phyloP scores from a whole-genome alignment of 2,797 vertebrate genomes.

The Falco columbarius region DNA sequence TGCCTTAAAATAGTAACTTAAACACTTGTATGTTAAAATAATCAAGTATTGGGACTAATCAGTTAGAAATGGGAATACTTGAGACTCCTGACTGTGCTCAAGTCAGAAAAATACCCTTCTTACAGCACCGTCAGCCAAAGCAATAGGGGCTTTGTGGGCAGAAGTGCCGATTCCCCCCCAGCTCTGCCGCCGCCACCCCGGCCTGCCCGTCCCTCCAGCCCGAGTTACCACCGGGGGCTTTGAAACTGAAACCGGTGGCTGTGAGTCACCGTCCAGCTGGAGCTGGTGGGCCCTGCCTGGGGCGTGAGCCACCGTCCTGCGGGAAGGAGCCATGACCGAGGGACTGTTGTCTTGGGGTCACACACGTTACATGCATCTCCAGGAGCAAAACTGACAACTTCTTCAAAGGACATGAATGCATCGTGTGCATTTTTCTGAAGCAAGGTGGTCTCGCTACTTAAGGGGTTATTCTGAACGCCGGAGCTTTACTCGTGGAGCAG shows the following conservation, averaged over 20 bases:
- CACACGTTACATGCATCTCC: neutral
- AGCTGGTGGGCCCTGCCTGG: neutral
- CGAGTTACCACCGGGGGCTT: neutral
- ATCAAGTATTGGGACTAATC: neutral
- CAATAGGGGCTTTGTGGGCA: neutral
- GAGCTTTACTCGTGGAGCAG: neutral
- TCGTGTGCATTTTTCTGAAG: neutral
- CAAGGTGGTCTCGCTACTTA: neutral
- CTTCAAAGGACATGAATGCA: neutral
- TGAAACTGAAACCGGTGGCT: neutral
- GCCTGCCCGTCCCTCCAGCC: neutral
- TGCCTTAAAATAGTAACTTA: neutral
- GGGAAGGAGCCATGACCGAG: neutral
- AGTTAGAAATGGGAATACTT: neutral
- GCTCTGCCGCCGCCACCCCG: neutral
- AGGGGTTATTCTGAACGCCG: neutral
- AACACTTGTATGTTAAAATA: neutral
- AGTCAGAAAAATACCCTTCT: neutral
- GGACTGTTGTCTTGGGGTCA: neutral
- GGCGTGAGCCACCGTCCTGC: no score
- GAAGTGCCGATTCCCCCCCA: neutral
- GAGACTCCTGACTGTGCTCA: neutral
- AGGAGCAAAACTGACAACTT: neutral
- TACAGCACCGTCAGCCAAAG: neutral
- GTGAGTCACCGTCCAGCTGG: no score